phyloP scores from a whole-genome alignment of 2,113 vertebrate genomes.

The Gallinago undulata region DNA sequence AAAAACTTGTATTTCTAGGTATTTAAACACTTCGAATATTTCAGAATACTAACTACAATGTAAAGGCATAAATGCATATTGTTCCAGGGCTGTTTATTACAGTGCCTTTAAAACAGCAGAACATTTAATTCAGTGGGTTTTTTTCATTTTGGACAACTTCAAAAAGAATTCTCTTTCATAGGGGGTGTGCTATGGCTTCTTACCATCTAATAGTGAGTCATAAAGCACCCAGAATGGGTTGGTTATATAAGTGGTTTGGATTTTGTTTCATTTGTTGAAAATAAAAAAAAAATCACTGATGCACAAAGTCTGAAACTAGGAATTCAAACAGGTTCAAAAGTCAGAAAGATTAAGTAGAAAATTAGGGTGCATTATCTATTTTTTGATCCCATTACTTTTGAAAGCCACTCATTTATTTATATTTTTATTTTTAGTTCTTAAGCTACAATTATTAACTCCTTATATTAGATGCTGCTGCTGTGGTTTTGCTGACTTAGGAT shows the following conservation, averaged over 20 bases:
- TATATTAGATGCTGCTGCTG: not conserved
- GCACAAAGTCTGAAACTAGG: not conserved
- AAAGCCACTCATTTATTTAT: not conserved
- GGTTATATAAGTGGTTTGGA: not conserved
- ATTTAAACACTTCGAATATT: not conserved
- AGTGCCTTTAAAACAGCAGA: not conserved
- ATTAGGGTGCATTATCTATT: not conserved
- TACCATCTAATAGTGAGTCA: not conserved
- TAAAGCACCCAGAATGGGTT: not conserved
- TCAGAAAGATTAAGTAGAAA: not conserved
- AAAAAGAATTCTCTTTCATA: not conserved
- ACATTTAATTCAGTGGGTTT: not conserved
- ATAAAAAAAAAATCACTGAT: not conserved
- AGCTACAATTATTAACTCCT: not conserved
- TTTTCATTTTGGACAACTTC: not conserved
- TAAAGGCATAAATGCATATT: not conserved
- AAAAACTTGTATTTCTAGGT: not conserved
- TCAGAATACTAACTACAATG: not conserved
- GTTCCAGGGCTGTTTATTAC: not conserved
- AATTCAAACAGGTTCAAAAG: not conserved
- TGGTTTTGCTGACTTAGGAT: not conserved
- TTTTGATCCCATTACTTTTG: not conserved
- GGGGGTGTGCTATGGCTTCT: not conserved
- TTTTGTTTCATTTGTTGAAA: not conserved
- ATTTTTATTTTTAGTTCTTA: not conserved